Evolutionary conservation across 2,888 invertebrate genomes (phyloP).

Genomic region (Cerceris rybyensis): DNA sequence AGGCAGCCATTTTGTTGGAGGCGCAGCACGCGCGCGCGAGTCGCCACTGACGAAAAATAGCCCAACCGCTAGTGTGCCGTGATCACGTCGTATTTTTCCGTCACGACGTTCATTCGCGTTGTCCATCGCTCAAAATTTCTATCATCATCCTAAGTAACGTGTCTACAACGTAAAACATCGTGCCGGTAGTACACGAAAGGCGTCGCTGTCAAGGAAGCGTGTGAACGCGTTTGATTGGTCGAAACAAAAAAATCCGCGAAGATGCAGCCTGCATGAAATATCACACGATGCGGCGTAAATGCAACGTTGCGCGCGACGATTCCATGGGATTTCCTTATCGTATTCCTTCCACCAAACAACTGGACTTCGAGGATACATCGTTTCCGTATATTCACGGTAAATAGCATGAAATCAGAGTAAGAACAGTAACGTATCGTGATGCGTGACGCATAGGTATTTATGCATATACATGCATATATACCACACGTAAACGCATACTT

Average conservation of each 20-base stretch:
- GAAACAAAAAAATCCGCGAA: slow-evolving; percentile 74
- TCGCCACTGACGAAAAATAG: slow-evolving; percentile 56
- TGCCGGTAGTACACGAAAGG: slow-evolving; percentile 23
- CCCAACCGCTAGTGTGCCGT: slow-evolving; percentile 31
- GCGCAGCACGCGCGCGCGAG: slow-evolving; percentile 52
- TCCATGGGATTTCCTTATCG: background rate
- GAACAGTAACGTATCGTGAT: slow-evolving; percentile 26
- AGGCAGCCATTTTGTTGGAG: slow-evolving; percentile 53
- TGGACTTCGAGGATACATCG: background rate
- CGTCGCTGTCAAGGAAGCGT: slow-evolving; percentile 53
- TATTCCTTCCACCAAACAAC: background rate
- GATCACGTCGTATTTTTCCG: slow-evolving; percentile 41
- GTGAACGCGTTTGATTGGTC: slow-evolving; percentile 68
- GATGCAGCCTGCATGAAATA: slow-evolving; percentile 43
- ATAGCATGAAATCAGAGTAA: slow-evolving; percentile 20
- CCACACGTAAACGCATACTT: slow-evolving; percentile 44
- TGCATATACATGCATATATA: slow-evolving; percentile 3
- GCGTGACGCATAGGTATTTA: slow-evolving; percentile 36
- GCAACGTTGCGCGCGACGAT: slow-evolving; percentile 21
- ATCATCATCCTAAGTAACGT: background rate
- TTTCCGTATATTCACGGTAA: background rate
- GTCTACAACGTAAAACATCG: slow-evolving; percentile 5
- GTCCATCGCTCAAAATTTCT: slow-evolving; percentile 2
- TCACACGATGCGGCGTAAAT: slow-evolving; percentile 42
- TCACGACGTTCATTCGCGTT: background rate